phyloP scores from a whole-genome alignment of 2,888 invertebrate species.

The Parnassius glacialis region DNA sequence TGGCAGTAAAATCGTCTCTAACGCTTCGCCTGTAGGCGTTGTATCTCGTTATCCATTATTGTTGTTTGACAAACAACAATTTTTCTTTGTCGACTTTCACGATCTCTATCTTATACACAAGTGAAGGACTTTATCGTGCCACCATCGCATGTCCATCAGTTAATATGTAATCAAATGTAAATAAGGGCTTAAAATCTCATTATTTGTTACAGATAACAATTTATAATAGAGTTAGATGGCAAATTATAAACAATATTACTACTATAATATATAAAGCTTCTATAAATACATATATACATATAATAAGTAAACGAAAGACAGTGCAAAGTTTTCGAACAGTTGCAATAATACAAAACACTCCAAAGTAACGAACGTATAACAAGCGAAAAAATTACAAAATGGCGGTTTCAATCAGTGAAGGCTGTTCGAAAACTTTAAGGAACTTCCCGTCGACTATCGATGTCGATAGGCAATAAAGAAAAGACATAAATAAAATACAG shows the following conservation, averaged over 20 bases:
- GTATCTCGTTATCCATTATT: background rate
- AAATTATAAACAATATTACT: conserved; percentile 21
- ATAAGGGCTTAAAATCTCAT: no score
- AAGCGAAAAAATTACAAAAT: conserved; percentile 60
- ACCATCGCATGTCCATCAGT: no score
- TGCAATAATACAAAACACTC: conserved; percentile 64
- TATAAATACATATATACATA: conserved; percentile 15
- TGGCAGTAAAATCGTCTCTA: no score
- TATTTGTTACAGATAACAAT: no score
- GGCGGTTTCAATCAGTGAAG: conserved; percentile 79
- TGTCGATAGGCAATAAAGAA: conserved; percentile 63
- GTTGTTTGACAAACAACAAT: background rate
- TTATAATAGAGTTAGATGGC: background rate
- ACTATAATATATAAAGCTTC: conserved; percentile 28
- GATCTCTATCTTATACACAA: background rate
- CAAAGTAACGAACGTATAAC: conserved; percentile 47
- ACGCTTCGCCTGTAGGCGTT: no score
- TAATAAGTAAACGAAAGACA: conserved; percentile 37
- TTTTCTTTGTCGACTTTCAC: background rate
- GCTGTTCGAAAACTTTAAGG: conserved; percentile 85
- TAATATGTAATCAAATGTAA: no score
- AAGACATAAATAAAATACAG: conserved; percentile 62
- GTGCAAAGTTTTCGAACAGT: conserved; percentile 84
- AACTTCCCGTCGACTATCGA: conserved; percentile 51
- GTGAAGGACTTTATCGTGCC: no score